Evolutionary conservation across 1,140 invertebrate genomes (phyloP).

Genomic region (Camponotus floridanus): DNA sequence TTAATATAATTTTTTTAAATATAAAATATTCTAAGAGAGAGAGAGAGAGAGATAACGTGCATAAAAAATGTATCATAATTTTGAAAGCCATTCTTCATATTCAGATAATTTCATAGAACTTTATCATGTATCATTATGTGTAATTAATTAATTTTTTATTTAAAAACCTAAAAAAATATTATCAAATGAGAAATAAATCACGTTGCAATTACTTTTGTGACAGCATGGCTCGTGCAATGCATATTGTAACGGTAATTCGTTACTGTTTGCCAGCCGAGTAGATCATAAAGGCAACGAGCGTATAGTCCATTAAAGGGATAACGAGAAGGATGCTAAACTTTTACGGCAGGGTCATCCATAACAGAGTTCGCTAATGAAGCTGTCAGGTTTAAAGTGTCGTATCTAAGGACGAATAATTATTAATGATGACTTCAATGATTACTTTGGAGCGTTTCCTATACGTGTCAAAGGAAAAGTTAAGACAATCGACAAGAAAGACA

Average conservation of each 20-base stretch:
- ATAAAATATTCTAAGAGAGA: no score
- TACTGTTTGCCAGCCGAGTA: conserved; percentile 4
- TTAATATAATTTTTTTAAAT: no score
- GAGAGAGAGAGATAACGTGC: neutral
- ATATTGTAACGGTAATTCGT: conserved; percentile 19
- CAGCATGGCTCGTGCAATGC: neutral
- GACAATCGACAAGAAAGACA: neutral
- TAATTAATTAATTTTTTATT: conserved; percentile 30
- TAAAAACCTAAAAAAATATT: neutral
- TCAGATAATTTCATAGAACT: neutral
- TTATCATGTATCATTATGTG: neutral
- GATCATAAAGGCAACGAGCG: conserved; percentile 47
- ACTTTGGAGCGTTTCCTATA: neutral
- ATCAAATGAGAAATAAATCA: neutral
- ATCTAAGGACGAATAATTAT: conserved; percentile 40
- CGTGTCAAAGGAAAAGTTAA: neutral
- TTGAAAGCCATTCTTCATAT: neutral
- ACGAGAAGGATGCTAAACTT: conserved; percentile 47
- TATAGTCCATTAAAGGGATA: conserved; percentile 39
- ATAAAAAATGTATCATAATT: neutral
- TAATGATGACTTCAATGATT: conserved; percentile 51
- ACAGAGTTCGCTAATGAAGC: conserved; percentile 51
- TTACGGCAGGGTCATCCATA: conserved; percentile 45
- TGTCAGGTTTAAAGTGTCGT: conserved; percentile 41
- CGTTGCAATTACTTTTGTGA: conserved; percentile 19